A percentile compares a stretch with the other conserved stretches of the same genome.
Evolutionary conservation across 2,113 vertebrate genomes (phyloP).

Genomic region (Polypterus senegalus): DNA sequence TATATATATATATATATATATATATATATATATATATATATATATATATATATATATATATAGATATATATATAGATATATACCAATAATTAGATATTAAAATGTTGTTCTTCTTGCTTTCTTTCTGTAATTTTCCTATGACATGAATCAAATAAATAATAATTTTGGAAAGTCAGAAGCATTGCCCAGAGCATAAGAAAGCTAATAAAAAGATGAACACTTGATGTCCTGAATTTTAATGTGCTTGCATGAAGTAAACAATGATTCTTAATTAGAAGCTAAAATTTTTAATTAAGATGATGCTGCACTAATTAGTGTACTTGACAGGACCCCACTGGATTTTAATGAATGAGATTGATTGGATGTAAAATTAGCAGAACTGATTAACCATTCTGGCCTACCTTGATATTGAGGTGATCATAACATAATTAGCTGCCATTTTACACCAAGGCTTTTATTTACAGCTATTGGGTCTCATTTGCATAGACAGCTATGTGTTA

Average conservation of each 20-base stretch:
- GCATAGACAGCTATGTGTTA: neutral
- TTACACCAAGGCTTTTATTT: slow-evolving; percentile 29
- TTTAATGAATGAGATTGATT: slow-evolving; percentile 82
- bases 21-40: too few species aligned
- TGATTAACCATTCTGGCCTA: slow-evolving; percentile 64
- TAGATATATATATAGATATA: too few species aligned
- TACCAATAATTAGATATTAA: neutral
- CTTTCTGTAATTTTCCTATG: slow-evolving; percentile 20
- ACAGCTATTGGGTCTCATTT: neutral
- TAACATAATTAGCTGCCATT: slow-evolving; percentile 51
- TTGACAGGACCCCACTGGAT: slow-evolving; percentile 67
- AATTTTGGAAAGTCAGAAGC: slow-evolving; percentile 22
- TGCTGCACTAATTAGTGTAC: slow-evolving; percentile 70
- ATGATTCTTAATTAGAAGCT: slow-evolving; percentile 77
- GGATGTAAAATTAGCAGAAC: slow-evolving; percentile 52
- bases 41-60: too few species aligned
- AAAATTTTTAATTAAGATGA: slow-evolving; percentile 90
- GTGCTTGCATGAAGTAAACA: slow-evolving; percentile 76
- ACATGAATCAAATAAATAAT: slow-evolving; percentile 28
- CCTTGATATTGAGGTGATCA: slow-evolving; percentile 46
- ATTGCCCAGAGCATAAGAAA: slow-evolving; percentile 26
- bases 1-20: too few species aligned
- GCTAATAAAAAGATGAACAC: slow-evolving; percentile 39
- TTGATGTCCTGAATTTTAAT: slow-evolving; percentile 61
- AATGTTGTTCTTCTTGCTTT: slow-evolving; percentile 30